Base-by-base conservation (phyloP, 2,797 vertebrate species). In the Tokudaia tokunoshimensis region DNA sequence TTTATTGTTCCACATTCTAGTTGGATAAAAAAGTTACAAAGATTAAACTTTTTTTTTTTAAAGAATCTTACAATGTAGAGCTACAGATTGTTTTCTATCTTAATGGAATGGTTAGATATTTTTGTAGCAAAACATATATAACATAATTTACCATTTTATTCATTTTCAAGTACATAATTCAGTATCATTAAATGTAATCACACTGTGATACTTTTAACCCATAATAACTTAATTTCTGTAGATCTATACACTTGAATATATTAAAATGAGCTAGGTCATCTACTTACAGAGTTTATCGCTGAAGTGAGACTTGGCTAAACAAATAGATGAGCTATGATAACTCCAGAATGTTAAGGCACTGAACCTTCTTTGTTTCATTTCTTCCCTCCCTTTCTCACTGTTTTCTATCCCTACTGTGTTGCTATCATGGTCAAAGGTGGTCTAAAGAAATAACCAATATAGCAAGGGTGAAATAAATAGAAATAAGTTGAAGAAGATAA, bases 121-220 rank as follows among this genome's bases (percentile, higher is more conserved):
- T 91, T 94, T 86, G 41, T 80, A 11, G 31, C 86, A 86, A 96
- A 93, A 63, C 37, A 55, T 24, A 55, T 92, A 75, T 13, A 84
- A n/a, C 5, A 67, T 50, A 91, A 55, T 74, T 83, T 72, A 87
- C 65, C 15, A 75, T 61, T 89, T 61, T 81, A 86, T 61, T 74
- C 26, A 79, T 79, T 87, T 94, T 61, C 6, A 94, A 95, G 26
- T 75, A 15, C 13, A 44, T 14, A 83, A 63, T 81, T 93, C 34
- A 76, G n/a, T 47, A 91, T 29, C 8, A 72, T 80, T 86, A 80
- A 89, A 17, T 65, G 11, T 12, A 55, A 29, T 65, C 75, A 76
- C 4, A 26, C 24, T 84, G 10, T 89, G 50, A 76, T 55, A 59
- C 78, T 92, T 96, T 92, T 84, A 88, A 41, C 61, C 22, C 20